Evolutionary conservation across 1,140 invertebrate genomes (phyloP).

Genomic region (Drosophila biarmipes): DNA sequence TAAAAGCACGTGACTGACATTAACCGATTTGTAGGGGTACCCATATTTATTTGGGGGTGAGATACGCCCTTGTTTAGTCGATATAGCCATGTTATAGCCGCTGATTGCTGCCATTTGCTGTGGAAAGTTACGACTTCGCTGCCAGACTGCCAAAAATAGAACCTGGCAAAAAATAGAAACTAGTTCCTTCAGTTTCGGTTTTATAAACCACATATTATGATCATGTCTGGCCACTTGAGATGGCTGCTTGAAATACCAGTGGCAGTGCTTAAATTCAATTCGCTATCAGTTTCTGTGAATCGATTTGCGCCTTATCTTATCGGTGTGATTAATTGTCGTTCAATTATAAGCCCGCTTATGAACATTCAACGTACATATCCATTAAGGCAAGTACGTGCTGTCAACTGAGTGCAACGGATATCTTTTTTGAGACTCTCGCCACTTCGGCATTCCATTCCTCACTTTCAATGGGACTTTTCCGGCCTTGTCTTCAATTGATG

Average conservation of each 20-base stretch:
- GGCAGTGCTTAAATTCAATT: constrained; percentile 35
- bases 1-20: constrained; percentile 66
- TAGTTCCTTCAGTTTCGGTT: not conserved
- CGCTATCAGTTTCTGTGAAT: constrained; percentile 32
- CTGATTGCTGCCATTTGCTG: constrained; percentile 41
- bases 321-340: constrained; percentile 55
- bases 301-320: constrained; percentile 33
- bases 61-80: constrained; percentile 53
- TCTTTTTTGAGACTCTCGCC: not conserved
- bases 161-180: not conserved
- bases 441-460: constrained; percentile 12
- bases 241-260: constrained; percentile 28
- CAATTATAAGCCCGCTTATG: constrained; percentile 28
- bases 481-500: constrained; percentile 15
- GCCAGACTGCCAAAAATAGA: constrained; percentile 27
- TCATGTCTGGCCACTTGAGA: constrained; percentile 30
- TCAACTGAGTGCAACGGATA: constrained; percentile 19
- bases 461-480: constrained; percentile 13
- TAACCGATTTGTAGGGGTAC: constrained; percentile 38
- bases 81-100: constrained; percentile 8
- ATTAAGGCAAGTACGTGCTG: constrained; percentile 31
- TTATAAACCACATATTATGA: not conserved
- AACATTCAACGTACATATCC: constrained; percentile 27
- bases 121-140: constrained; percentile 8
- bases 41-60: not conserved